These are phyloP conservation scores for Phyllotreta striolata DNA, from an alignment of 2,888 invertebrate genomes.

Conservation along the genomic window DNA sequence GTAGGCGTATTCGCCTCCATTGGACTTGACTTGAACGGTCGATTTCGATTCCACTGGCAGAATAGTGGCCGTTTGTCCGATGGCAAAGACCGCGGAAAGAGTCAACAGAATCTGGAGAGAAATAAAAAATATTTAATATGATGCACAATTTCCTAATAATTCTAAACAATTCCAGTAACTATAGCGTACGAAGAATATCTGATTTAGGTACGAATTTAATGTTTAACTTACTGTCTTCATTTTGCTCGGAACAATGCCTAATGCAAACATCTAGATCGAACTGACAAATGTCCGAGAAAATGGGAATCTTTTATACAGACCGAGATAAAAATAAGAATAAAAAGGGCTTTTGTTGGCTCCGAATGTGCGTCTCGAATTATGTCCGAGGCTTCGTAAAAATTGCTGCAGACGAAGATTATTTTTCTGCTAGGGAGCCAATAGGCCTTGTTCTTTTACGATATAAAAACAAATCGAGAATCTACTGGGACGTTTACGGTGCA, in stretches of 20 bases:
- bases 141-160: background rate
- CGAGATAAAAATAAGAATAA: constrained; percentile 33
- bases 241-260: constrained; percentile 35
- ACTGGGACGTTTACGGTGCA: constrained; percentile 28
- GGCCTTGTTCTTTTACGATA: constrained; percentile 37
- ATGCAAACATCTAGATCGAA: constrained; percentile 37
- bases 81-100: constrained; percentile 1
- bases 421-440: constrained; percentile 41
- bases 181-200: background rate
- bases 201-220: background rate
- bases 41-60: constrained; percentile 45
- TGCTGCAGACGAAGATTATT: constrained; percentile 37
- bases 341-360: constrained; percentile 21
- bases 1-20: constrained; percentile 46
- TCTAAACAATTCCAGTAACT: no score
- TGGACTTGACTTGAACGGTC: constrained; percentile 45
- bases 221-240: constrained; percentile 38
- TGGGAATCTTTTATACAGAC: constrained; percentile 37
- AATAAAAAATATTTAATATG: constrained; percentile 15
- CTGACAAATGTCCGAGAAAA: constrained; percentile 30
- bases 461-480: constrained; percentile 41
- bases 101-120: constrained; percentile 21
- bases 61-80: constrained; percentile 37
- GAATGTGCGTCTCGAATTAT: constrained; percentile 36
- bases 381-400: constrained; percentile 38